A percentile compares a stretch with the other conserved stretches of the same genome.
phyloP scores from a whole-genome alignment of 1,140 invertebrate species.

The Palaemon carinicauda region DNA sequence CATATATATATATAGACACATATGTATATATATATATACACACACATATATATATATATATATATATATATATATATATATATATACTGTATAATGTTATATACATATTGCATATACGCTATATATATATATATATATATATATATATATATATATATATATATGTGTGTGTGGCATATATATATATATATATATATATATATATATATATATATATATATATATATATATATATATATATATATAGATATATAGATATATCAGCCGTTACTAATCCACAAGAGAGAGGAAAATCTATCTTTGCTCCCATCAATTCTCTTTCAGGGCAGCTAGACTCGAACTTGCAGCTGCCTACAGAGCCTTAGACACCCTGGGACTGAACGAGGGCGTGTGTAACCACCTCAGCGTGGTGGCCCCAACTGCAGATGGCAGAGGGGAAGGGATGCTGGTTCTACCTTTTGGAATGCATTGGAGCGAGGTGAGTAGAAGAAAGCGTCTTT shows the following conservation, averaged over 20 bases:
- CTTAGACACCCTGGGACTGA: conserved; percentile 22
- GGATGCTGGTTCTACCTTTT: conserved; percentile 7
- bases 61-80: no score
- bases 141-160: background rate
- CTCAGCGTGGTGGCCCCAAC: conserved; percentile 16
- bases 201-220: background rate
- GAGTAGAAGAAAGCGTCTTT: background rate
- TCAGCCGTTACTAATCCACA: no score
- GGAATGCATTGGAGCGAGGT: conserved; percentile 34
- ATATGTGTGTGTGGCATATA: no score
- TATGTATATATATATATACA: no score
- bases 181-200: background rate
- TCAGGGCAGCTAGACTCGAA: conserved; percentile 18
- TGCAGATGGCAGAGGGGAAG: conserved; percentile 5
- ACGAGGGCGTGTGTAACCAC: conserved; percentile 37
- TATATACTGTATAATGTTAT: no score
- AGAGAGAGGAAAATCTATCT: no score
- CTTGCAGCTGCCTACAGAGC: conserved; percentile 23
- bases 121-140: no score
- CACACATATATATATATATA: no score
- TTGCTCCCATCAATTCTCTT: no score
- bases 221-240: background rate
- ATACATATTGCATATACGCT: no score
- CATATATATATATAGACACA: no score
- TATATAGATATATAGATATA: no score